A percentile compares a stretch with the other conserved stretches of the same genome.
phyloP scores from a whole-genome alignment of 2,888 invertebrate genomes.

The Ornithoptera priamus region DNA sequence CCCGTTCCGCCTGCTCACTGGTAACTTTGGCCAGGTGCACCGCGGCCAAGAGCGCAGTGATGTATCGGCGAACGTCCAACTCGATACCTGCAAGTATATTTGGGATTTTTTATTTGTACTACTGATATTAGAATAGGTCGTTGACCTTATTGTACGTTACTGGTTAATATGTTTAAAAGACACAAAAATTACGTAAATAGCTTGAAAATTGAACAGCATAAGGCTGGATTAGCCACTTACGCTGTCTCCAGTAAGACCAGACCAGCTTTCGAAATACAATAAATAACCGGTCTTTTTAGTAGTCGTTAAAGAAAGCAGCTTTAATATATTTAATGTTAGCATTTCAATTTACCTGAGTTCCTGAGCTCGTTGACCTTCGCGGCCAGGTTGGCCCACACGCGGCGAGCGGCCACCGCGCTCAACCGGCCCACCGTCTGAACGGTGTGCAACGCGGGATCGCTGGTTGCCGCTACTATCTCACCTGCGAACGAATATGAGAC shows the following conservation, averaged over 20 bases:
- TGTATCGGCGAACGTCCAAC: conserved; percentile 66
- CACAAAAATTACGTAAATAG: no score
- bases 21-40: conserved; percentile 70
- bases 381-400: conserved; percentile 84
- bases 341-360: conserved; percentile 48
- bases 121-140: no score
- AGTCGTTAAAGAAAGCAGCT: no score
- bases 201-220: no score
- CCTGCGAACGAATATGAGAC: conserved; percentile 43
- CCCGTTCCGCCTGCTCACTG: conserved; percentile 55
- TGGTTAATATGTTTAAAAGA: no score
- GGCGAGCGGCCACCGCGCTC: conserved; percentile 85
- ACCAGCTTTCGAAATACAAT: no score
- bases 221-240: no score
- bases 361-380: conserved; percentile 77
- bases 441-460: conserved; percentile 85
- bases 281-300: no score
- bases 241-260: no score
- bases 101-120: no score
- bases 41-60: conserved; percentile 66
- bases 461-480: conserved; percentile 79
- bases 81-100: conserved; percentile 55
- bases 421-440: conserved; percentile 86
- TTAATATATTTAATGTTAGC: no score
- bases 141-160: no score